These are phyloP conservation scores for Astyanax mexicanus DNA, from an alignment of 2,797 vertebrate genomes.

Conservation along the genomic window DNA sequence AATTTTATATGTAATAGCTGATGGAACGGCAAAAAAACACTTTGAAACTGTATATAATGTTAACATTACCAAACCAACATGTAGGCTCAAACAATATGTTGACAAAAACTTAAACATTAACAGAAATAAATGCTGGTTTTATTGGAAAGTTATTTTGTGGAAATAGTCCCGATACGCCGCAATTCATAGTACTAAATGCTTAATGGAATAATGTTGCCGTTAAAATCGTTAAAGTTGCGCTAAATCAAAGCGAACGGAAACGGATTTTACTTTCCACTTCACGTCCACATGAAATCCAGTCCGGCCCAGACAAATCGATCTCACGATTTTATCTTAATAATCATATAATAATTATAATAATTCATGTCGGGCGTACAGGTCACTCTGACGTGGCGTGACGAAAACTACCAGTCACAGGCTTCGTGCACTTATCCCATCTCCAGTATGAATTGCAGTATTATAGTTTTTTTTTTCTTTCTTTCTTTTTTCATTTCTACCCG, in stretches of 20 bases:
- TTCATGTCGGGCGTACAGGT: constrained; percentile 58
- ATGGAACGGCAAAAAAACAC: no score
- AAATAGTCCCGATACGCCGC: no score
- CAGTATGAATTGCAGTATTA: constrained; percentile 55
- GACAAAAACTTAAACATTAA: no score
- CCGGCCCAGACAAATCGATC: constrained; percentile 13
- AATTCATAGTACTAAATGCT: background rate
- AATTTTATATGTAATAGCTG: no score
- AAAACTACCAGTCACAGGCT: constrained; percentile 59
- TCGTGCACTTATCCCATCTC: constrained; percentile 47
- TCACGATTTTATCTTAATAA: background rate
- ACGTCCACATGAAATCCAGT: background rate
- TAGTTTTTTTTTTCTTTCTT: background rate
- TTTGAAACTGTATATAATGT: no score
- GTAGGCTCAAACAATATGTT: no score
- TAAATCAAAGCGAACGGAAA: background rate
- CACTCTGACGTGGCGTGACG: constrained; percentile 78
- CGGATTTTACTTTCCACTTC: background rate
- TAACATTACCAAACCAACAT: no score
- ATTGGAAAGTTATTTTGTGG: no score
- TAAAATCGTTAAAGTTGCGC: no score
- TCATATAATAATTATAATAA: constrained; percentile 6
- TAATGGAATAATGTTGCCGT: no score
- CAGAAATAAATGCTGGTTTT: no score
- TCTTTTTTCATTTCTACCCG: no score